These are phyloP conservation scores for Himalopsyche anomala DNA, from an alignment of 2,888 invertebrate genomes.

Conservation along the genomic window DNA sequence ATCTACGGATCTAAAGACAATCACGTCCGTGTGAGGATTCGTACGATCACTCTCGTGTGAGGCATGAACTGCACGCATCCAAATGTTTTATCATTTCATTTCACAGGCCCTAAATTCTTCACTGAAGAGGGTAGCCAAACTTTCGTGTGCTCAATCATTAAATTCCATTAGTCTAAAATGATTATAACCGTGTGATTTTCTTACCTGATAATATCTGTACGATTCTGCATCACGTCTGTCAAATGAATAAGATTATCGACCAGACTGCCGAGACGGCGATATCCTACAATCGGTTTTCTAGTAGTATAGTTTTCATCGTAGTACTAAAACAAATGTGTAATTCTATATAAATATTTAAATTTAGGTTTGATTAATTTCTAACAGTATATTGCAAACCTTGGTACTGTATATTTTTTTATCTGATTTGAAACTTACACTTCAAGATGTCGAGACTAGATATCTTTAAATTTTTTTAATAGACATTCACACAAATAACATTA, in stretches of 20 bases:
- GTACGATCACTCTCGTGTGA: slow-evolving; percentile 55
- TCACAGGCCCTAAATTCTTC: slow-evolving; percentile 48
- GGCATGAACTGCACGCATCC: slow-evolving; percentile 61
- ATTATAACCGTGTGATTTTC: slow-evolving; percentile 49
- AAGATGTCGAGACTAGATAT: background rate
- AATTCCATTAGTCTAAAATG: slow-evolving; percentile 64
- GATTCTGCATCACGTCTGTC: background rate
- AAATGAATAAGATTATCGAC: background rate
- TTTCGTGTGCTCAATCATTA: slow-evolving; percentile 63
- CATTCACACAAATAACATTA: slow-evolving; percentile 23
- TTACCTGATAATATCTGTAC: slow-evolving; percentile 14
- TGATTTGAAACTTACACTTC: slow-evolving; percentile 17
- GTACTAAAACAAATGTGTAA: background rate
- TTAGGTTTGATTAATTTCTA: background rate
- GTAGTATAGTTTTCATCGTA: slow-evolving; percentile 16
- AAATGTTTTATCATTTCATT: slow-evolving; percentile 47
- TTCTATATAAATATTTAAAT: background rate
- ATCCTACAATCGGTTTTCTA: background rate
- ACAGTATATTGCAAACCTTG: too few relatives aligned
- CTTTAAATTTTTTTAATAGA: background rate
- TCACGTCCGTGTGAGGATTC: slow-evolving; percentile 54
- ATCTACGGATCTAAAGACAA: slow-evolving; percentile 15
- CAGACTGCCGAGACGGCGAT: background rate
- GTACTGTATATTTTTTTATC: slow-evolving; percentile 4
- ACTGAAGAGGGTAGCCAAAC: slow-evolving; percentile 58